phyloP scores from a whole-genome alignment of 2,888 invertebrate genomes.

The Marasmarcha lunaedactyla region DNA sequence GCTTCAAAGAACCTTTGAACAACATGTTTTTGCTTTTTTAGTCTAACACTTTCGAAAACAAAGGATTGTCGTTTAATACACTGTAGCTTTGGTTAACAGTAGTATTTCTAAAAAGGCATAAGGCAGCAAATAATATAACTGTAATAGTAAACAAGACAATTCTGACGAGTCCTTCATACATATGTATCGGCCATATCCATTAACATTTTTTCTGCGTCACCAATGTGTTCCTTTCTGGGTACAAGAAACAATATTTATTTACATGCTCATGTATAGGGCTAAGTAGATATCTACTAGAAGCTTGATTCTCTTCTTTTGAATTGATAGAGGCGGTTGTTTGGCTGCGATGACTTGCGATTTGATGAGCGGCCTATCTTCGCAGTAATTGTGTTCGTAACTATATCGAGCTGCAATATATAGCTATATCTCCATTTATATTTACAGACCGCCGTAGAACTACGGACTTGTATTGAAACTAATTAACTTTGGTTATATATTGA shows the following conservation, averaged over 20 bases:
- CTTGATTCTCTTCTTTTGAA: too few relatives aligned
- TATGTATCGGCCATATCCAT: background rate
- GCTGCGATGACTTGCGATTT: constrained; percentile 61
- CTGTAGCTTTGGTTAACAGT: too few relatives aligned
- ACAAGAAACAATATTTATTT: background rate
- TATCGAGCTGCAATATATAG: constrained; percentile 10
- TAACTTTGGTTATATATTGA: constrained; percentile 4
- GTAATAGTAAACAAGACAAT: background rate
- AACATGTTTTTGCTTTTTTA: too few relatives aligned
- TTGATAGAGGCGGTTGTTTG: constrained; percentile 23
- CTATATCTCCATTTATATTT: constrained; percentile 2
- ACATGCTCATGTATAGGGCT: background rate
- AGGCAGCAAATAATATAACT: constrained; percentile 8
- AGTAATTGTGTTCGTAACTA: constrained; percentile 44
- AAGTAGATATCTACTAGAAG: too few relatives aligned
- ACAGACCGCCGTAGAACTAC: constrained; percentile 21
- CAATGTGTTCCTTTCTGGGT: background rate
- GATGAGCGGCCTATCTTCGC: constrained; percentile 28
- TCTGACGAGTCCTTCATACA: background rate
- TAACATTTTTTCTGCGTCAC: constrained; percentile 1
- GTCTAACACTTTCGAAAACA: too few relatives aligned
- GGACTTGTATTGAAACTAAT: constrained; percentile 16
- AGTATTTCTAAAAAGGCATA: too few relatives aligned
- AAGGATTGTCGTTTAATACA: too few relatives aligned
- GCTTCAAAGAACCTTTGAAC: too few relatives aligned